Evolutionary conservation across 1,140 invertebrate species (phyloP).

Genomic region (Bemisia tabaci): DNA sequence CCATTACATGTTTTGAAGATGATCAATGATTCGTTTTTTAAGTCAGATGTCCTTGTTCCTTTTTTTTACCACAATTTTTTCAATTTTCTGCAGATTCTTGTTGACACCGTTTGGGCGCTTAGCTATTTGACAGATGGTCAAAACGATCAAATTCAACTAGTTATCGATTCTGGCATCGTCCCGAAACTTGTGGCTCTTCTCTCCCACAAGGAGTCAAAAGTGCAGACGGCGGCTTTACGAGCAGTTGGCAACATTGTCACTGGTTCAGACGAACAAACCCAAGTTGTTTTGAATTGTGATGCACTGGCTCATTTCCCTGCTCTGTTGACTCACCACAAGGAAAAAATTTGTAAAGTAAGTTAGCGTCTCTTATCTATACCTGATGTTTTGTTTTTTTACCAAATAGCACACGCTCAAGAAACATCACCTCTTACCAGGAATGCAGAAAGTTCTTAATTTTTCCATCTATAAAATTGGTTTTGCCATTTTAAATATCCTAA

Average conservation of each 20-base stretch:
- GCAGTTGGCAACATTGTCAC: conserved; percentile 99
- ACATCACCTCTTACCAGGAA: too few relatives aligned
- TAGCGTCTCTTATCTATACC: background rate
- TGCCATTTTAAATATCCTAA: too few relatives aligned
- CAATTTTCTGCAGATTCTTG: conserved; percentile 62
- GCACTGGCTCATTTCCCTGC: conserved; percentile 84
- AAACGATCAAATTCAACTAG: conserved; percentile 98
- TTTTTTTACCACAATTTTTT: too few relatives aligned
- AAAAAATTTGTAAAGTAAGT: conserved; percentile 53
- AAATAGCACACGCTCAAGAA: too few relatives aligned
- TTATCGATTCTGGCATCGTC: conserved; percentile 91
- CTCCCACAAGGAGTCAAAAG: conserved; percentile 92
- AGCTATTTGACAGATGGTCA: conserved; percentile 98
- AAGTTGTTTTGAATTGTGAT: conserved; percentile 83
- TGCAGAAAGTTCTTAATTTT: too few relatives aligned
- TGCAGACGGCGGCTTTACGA: conserved; percentile 89
- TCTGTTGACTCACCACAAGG: conserved; percentile 76
- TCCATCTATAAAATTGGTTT: too few relatives aligned
- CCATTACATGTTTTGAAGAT: background rate
- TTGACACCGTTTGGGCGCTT: conserved; percentile 98
- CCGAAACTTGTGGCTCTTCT: conserved; percentile 87
- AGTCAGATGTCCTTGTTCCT: too few relatives aligned
- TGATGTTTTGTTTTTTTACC: conserved; percentile 26
- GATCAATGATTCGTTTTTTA: background rate
- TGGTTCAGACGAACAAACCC: conserved; percentile 96